A percentile compares a stretch with the other conserved stretches of the same genome.
Conservation (phyloP, 2,888 invertebrate species). For the Apodemia mormo region DNA sequence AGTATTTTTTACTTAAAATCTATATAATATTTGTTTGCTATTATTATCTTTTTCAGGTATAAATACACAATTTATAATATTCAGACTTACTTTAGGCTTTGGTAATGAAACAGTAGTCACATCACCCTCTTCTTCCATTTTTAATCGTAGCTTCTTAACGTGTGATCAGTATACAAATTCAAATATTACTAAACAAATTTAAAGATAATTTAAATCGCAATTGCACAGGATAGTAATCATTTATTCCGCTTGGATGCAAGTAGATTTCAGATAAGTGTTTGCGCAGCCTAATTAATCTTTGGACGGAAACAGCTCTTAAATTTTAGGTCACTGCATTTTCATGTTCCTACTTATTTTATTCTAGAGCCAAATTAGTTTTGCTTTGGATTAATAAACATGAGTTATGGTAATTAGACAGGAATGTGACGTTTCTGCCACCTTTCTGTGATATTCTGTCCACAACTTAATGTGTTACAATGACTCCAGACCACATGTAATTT, state of each 20-base stretch:
- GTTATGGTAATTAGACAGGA: constrained; percentile 12
- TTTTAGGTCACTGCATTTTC: constrained; percentile 62
- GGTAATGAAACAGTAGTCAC: constrained; percentile 35
- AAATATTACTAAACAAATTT: constrained; percentile 58
- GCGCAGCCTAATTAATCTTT: constrained; percentile 72
- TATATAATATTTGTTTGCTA: too few relatives aligned
- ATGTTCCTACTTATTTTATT: constrained; percentile 18
- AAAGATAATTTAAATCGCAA: constrained; percentile 65
- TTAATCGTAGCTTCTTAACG: constrained; percentile 43
- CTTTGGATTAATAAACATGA: constrained; percentile 19
- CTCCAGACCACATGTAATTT: too few relatives aligned
- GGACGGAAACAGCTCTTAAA: constrained; percentile 55
- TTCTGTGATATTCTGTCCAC: neutral
- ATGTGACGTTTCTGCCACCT: neutral
- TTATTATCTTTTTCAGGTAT: too few relatives aligned
- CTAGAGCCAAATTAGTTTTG: constrained; percentile 2
- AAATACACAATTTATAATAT: constrained; percentile 14
- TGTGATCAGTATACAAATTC: constrained; percentile 55
- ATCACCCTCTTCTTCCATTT: constrained; percentile 42
- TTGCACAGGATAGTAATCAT: constrained; percentile 63
- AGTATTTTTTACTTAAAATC: too few relatives aligned
- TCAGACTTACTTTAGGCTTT: constrained; percentile 55
- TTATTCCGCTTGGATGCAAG: constrained; percentile 68
- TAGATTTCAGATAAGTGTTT: constrained; percentile 74
- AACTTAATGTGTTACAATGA: too few relatives aligned